Base-by-base conservation (phyloP, 2,797 vertebrate genomes). In the Cyclopterus lumpus region DNA sequence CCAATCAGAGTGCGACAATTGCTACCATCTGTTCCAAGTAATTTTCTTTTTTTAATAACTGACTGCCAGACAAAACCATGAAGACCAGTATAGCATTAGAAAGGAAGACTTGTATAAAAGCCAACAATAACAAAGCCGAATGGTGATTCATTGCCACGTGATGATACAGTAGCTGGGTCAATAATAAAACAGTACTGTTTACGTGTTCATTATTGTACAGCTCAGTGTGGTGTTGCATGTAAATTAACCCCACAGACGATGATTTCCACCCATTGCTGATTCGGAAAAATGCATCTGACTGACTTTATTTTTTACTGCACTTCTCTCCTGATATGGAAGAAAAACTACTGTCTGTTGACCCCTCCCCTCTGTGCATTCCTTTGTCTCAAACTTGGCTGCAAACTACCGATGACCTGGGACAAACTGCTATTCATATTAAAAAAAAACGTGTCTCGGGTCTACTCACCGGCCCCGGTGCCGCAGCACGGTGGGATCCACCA, bases 401-500 rank as follows among this genome's bases (percentile, higher is more conserved):
- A 77, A 79, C 59, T 70, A 3, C 60, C n/a, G 36, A 73, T 53
- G 48, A 73, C 73, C 24, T 0, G 4, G 8, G 20, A 67, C 49
- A 70, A 60, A 49, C 22, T 36, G 34, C 34, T 34, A 6, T 8
- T n/a, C n/a, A 28, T 28, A 28, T n/a, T n/a, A n/a, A n/a, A 26
- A 28, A 28, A 28, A 28, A 26, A 28, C 26, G 26, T 22, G 4
- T 15, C 38, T 40, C 12, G 38, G 5, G 24, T 60, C 2, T 4
- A 93, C 97, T 96, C 86, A 99, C 98, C 98, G 11, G 98, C 98
- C 1, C 97, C 98, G 0, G 98, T 99, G 55, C 98, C 98, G 53
- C 98, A 99, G 88, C 97, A 97, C 3, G 97, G 97, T 0, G 98
- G 97, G 76, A 99, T 97, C 98, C 98, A 99, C 98, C 98, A 99